phyloP scores from a whole-genome alignment of 2,888 invertebrate genomes.

The Polyommatus iphigenia region DNA sequence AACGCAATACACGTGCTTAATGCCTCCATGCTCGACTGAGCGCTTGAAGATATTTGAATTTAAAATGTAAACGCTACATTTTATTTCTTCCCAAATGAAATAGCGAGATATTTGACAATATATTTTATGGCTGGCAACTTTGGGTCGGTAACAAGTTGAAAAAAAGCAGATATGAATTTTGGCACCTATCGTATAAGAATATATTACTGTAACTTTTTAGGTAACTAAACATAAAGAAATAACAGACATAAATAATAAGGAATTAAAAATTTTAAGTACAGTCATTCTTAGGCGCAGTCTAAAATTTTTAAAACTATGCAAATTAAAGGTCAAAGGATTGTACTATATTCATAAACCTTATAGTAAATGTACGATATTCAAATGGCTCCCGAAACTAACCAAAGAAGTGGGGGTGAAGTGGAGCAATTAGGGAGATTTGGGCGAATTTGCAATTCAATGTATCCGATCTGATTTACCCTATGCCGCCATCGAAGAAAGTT shows the following conservation, averaged over 20 bases:
- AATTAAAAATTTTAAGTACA: too few species aligned
- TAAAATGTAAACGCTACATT: conserved; percentile 57
- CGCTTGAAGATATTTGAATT: conserved; percentile 54
- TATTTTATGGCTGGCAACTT: conserved; percentile 35
- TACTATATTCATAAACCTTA: conserved; percentile 31
- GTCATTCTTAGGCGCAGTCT: too few species aligned
- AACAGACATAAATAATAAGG: neutral
- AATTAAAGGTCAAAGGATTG: conserved; percentile 15
- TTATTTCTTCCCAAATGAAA: conserved; percentile 59
- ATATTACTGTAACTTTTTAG: neutral
- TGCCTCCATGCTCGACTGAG: conserved; percentile 41
- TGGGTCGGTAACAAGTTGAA: neutral
- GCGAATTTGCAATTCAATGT: conserved; percentile 49
- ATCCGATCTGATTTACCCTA: conserved; percentile 39
- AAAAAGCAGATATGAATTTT: neutral
- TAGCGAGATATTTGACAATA: conserved; percentile 51
- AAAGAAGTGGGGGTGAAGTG: conserved; percentile 39
- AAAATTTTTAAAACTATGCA: neutral
- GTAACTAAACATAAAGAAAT: neutral
- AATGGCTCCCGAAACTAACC: conserved; percentile 41
- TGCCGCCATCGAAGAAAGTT: conserved; percentile 36
- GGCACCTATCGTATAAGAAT: neutral
- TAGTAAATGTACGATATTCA: conserved; percentile 41
- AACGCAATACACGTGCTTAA: conserved; percentile 38
- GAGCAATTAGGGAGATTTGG: conserved; percentile 47